These are phyloP conservation scores for Thaumatotibia leucotreta DNA, from an alignment of 1,140 invertebrate genomes.

Conservation along the genomic window DNA sequence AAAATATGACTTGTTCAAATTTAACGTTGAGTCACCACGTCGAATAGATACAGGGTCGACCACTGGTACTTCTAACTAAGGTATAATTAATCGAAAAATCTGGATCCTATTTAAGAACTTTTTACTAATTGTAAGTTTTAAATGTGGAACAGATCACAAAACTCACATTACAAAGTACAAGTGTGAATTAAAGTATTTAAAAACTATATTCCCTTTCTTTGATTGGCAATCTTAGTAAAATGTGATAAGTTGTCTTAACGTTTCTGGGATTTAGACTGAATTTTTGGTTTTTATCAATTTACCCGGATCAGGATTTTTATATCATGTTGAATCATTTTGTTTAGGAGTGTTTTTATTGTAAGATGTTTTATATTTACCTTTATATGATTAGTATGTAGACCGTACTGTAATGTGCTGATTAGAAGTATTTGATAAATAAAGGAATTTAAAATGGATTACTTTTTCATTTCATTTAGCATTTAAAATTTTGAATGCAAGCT, in stretches of 20 bases:
- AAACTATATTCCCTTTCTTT: too few relatives aligned
- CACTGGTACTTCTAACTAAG: too few relatives aligned
- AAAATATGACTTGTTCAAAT: too few relatives aligned
- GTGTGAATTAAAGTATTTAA: not conserved
- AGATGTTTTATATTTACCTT: conserved; percentile 19
- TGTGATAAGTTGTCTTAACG: not conserved
- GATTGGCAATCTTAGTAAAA: too few relatives aligned
- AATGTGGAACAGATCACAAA: too few relatives aligned
- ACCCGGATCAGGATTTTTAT: not conserved
- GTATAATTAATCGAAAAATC: too few relatives aligned
- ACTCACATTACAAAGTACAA: too few relatives aligned
- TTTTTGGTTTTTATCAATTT: not conserved
- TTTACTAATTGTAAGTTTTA: too few relatives aligned
- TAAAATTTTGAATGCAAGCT: too few relatives aligned
- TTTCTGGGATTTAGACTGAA: not conserved
- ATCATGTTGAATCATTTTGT: not conserved
- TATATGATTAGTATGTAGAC: conserved; percentile 1
- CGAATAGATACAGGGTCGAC: too few relatives aligned
- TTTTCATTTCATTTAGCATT: not conserved
- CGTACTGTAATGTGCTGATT: not conserved
- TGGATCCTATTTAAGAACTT: too few relatives aligned
- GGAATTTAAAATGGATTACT: not conserved
- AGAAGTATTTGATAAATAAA: conserved; percentile 10
- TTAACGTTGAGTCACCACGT: too few relatives aligned
- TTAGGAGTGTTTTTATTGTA: not conserved